Evolutionary conservation across 2,797 vertebrate species (phyloP).

Genomic region (Tinamus major): DNA sequence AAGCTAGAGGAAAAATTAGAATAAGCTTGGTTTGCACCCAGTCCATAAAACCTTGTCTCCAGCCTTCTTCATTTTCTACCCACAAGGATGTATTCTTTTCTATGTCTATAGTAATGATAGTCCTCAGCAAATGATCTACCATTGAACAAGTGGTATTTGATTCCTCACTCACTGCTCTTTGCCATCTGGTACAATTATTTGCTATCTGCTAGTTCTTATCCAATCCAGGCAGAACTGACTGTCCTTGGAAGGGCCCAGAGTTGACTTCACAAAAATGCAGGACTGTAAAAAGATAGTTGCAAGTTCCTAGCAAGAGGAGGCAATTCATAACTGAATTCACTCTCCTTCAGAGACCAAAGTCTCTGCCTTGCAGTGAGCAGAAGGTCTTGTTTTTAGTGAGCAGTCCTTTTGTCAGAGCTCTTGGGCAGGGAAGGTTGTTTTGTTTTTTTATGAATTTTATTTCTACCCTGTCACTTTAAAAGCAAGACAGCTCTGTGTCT

Average conservation of each 20-base stretch:
- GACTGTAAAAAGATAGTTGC: not conserved
- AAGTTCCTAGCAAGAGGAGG: not conserved
- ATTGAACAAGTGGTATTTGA: constrained; percentile 22
- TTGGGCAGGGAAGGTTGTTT: not conserved
- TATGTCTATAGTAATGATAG: not conserved
- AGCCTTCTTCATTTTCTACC: constrained; percentile 23
- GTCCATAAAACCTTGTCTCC: not conserved
- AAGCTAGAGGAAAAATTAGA: not conserved
- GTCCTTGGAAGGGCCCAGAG: not conserved
- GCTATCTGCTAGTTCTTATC: constrained; percentile 37
- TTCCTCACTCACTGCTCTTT: constrained; percentile 13
- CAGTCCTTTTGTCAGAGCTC: constrained; percentile 26
- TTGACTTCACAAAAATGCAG: not conserved
- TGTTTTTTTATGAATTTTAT: constrained; percentile 28
- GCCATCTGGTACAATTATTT: constrained; percentile 43
- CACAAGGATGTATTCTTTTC: not conserved
- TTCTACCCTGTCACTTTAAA: constrained; percentile 46
- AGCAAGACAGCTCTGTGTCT: constrained; percentile 21
- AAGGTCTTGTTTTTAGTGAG: constrained; percentile 17
- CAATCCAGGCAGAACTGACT: not conserved
- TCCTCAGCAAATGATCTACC: constrained; percentile 36
- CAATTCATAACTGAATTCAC: not conserved
- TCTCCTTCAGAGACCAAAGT: not conserved
- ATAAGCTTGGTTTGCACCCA: not conserved
- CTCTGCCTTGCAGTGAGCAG: constrained; percentile 11